Evolutionary conservation across 2,113 vertebrate genomes (phyloP).

Genomic region (Amblyopsis rosae): DNA sequence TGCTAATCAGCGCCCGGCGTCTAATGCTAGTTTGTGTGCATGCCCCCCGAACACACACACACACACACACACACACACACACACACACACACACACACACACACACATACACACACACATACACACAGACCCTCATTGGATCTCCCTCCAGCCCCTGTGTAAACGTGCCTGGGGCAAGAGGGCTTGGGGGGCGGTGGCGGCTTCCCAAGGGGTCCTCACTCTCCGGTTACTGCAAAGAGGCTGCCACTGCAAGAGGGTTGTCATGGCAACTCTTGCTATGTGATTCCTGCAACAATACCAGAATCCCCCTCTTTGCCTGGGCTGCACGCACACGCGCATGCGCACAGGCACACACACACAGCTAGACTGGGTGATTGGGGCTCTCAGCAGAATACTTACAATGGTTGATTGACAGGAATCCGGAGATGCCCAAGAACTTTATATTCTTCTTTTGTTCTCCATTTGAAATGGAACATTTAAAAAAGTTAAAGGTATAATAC

Average conservation of each 20-base stretch:
- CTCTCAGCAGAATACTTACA: slow-evolving; percentile 22
- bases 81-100: not conserved
- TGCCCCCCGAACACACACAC: slow-evolving; percentile 22
- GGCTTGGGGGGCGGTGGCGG: slow-evolving; percentile 39
- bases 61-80: not conserved
- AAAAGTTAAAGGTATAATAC: not conserved
- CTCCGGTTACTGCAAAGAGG: slow-evolving; percentile 75
- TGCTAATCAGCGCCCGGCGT: slow-evolving; percentile 13
- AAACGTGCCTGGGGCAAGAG: slow-evolving; percentile 55
- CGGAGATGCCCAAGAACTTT: slow-evolving; percentile 29
- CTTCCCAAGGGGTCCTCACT: slow-evolving; percentile 70
- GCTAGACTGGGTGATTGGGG: slow-evolving; percentile 45
- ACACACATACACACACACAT: not conserved
- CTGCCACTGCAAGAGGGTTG: slow-evolving; percentile 71
- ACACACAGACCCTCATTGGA: slow-evolving; percentile 7
- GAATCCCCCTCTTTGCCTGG: slow-evolving; percentile 43
- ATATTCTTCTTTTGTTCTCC: slow-evolving; percentile 17
- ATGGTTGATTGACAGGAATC: slow-evolving; percentile 21
- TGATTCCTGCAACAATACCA: slow-evolving; percentile 80
- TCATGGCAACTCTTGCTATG: slow-evolving; percentile 77
- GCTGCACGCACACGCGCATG: slow-evolving; percentile 29
- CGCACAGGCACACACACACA: not conserved
- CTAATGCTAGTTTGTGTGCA: slow-evolving; percentile 9
- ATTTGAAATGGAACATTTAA: slow-evolving; percentile 5
- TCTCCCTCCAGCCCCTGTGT: slow-evolving; percentile 7